Percentiles rank a stretch among this genome's conserved stretches.
phyloP scores from a whole-genome alignment of 2,888 invertebrate genomes.

The Neuroscelio doddi region DNA sequence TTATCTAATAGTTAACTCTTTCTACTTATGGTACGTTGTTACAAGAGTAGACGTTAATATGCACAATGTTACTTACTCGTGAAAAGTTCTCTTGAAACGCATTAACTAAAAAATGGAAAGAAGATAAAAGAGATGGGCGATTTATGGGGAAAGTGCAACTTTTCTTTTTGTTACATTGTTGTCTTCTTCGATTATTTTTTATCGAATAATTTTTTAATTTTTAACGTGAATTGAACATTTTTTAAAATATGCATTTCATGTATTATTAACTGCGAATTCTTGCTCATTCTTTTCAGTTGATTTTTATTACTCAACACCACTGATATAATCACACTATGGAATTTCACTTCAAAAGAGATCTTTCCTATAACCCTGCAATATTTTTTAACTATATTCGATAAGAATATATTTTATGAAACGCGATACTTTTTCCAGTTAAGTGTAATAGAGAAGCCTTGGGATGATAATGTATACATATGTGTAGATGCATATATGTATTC shows the following conservation, averaged over 20 bases:
- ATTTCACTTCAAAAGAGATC: conserved; percentile 9
- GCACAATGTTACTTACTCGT: conserved; percentile 34
- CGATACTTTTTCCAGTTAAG: conserved; percentile 11
- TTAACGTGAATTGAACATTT: too few species aligned
- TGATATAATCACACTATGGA: conserved; percentile 2
- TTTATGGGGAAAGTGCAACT: background rate
- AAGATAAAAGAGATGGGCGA: conserved; percentile 5
- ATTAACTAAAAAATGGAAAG: conserved; percentile 6
- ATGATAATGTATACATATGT: conserved; percentile 13
- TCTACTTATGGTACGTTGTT: conserved; percentile 59
- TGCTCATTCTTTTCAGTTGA: too few species aligned
- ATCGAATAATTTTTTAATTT: background rate
- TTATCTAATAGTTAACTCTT: conserved; percentile 65
- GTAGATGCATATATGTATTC: conserved; percentile 4
- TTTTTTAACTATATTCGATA: conserved; percentile 12
- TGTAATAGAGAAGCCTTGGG: conserved; percentile 13
- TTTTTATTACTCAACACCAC: too few species aligned
- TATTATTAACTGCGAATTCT: too few species aligned
- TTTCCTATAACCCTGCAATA: conserved; percentile 11
- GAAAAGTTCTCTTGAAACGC: background rate
- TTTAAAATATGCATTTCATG: too few species aligned
- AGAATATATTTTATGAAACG: conserved; percentile 15
- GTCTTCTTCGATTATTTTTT: too few species aligned
- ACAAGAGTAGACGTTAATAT: conserved; percentile 43
- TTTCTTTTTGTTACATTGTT: too few species aligned